These are phyloP conservation scores for Myotis vivesi DNA, from an alignment of 2,797 vertebrate genomes.

Conservation along the genomic window DNA sequence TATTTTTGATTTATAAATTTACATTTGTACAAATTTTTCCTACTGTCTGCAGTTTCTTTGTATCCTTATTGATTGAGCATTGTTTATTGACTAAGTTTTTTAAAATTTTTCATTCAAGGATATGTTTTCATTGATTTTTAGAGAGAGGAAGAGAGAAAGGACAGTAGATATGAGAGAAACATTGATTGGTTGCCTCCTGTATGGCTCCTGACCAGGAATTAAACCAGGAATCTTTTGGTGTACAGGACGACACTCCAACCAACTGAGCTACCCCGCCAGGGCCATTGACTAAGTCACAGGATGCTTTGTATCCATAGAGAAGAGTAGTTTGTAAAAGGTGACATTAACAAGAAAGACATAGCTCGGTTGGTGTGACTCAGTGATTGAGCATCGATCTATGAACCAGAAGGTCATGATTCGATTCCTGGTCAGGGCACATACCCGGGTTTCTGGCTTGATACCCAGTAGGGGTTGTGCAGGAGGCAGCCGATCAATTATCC, in stretches of 20 bases:
- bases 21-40: background rate
- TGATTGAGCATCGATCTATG: no score
- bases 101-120: background rate
- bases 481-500: no score
- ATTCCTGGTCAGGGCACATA: no score
- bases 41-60: background rate
- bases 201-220: background rate
- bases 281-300: background rate
- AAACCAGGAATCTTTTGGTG: background rate
- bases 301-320: background rate
- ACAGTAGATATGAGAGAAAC: background rate
- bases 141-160: background rate
- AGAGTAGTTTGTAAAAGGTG: background rate
- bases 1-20: background rate
- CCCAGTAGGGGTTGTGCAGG: no score
- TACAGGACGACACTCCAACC: background rate
- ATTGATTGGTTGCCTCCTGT: background rate
- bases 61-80: background rate
- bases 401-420: no score
- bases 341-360: background rate
- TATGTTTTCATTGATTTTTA: background rate
- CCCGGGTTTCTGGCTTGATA: no score
- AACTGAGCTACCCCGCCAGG: background rate
- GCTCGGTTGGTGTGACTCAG: background rate
- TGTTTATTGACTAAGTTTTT: background rate